Evolutionary conservation across 1,140 invertebrate genomes (phyloP), one percentile per base, ranked within the genome.

Genomic region (Papilio polyxenes): DNA sequence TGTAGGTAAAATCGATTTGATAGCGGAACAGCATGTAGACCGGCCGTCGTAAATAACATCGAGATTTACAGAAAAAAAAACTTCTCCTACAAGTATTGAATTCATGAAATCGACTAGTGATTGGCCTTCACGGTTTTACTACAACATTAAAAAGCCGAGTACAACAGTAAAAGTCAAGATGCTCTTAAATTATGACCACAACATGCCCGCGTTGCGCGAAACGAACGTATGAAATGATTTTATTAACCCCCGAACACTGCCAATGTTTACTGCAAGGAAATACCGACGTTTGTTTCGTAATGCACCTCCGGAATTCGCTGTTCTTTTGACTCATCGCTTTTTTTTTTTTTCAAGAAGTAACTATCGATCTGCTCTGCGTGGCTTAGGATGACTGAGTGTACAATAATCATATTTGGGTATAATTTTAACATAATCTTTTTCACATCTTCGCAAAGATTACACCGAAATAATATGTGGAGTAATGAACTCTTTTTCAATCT

Each of bases 151-250:
- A 92, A 89, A 89, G 85, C 59, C 82, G 77, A 89, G 88, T 91
- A 91, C 89, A 88, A 90, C 88, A 90, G 87, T 93, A 92, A 93
- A 92, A 89, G 92, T 93, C 92, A 83, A 84, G 80, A 84, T 78
- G 83, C 44, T 78, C 31, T 87, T 93, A 86, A 93, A 83, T 91
- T 93, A 93, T 82, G 89, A 87, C 40, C 86, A 83, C 83, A 85
- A 87, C 86, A 85, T 75, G 83, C 81, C 83, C 74, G 84, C 83
- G 87, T 82, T 89, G 88, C 85, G 86, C 83, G 86, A 83, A 85
- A 77, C 81, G 82, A 79, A 83, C 79, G 82, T 85, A 89, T 85
- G 79, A 88, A 93, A 92, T 90, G 87, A 90, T 92, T 91, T 92
- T 92, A 90, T 93, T 91, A 92, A 91, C 90, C 86, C 86, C 87